Base-by-base conservation (phyloP, 2,797 vertebrate genomes). In the Ispidina picta region DNA sequence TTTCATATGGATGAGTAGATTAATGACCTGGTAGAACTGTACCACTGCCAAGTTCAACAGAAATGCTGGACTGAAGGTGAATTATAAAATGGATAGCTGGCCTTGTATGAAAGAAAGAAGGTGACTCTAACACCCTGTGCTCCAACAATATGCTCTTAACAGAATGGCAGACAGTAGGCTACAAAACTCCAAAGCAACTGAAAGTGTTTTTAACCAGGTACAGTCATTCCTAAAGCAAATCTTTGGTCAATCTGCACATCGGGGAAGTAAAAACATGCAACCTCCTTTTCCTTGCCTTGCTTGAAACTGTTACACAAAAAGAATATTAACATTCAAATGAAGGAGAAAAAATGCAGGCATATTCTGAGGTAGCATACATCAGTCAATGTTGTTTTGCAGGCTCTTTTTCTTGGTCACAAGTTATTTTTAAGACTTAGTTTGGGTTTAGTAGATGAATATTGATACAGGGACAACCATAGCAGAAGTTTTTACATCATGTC, bases 371-470 rank as follows among this genome's bases (percentile, higher is more conserved):
- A 52, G 22, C 22, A 20, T 35, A 28, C 10, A 11, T 28, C 22
- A 65, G 31, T 39, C 0, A 1, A 6, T 0, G 0, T 3, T 16
- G 2, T 49, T 88, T 74, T 29, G 15, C 15, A 54, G 58, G 6
- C 9, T 78, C 10, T 17, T 56, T 66, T 85, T 78, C 62, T 85
- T 78, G 70, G 10, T 31, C 28, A 44, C 5, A n/a, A 49, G 19
- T 49, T 2, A 13, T 62, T 86, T 59, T 17, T 9, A 83, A 71
- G 18, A 49, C 23, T 48, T 65, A 33, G 13, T 14, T 52, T 1
- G 2, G 11, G 16, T 44, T 37, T 51, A 37, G 81, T 5, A 60
- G 26, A 22, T 73, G 6, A 15, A 52, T 31, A 43, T 8, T 14
- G 39, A 54, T 29, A 35, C 4, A 18, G 19, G 14, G 8, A 1